These are phyloP conservation scores for Troilus luridus DNA, from an alignment of 2,888 invertebrate genomes.

Conservation along the genomic window DNA sequence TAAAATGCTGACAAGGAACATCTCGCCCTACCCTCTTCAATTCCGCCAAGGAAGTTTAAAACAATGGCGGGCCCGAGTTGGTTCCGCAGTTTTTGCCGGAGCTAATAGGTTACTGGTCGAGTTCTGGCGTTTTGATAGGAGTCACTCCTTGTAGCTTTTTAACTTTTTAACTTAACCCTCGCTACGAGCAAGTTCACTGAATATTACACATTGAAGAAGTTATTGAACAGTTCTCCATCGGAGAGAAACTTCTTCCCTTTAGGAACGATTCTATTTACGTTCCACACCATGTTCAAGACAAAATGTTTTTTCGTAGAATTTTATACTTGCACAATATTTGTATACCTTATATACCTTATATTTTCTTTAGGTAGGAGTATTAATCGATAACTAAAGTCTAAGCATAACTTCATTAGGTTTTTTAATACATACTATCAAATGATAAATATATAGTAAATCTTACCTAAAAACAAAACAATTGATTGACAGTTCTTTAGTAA, in stretches of 20 bases:
- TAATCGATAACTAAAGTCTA: too few relatives aligned
- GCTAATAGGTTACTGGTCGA: conserved; percentile 52
- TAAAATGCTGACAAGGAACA: conserved; percentile 53
- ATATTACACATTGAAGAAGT: conserved; percentile 24
- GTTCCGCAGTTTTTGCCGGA: conserved; percentile 40
- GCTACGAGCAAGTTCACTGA: not conserved
- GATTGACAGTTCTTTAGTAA: too few relatives aligned
- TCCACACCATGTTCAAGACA: not conserved
- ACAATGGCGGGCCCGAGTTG: conserved; percentile 36
- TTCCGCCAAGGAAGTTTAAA: conserved; percentile 47
- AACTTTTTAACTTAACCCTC: not conserved
- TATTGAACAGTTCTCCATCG: not conserved
- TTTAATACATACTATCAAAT: too few relatives aligned
- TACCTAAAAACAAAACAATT: too few relatives aligned
- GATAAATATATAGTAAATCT: too few relatives aligned
- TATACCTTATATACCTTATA: too few relatives aligned
- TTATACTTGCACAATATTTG: too few relatives aligned
- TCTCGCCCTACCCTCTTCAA: not conserved
- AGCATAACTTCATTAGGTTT: too few relatives aligned
- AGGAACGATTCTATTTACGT: not conserved
- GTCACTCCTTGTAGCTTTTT: conserved; percentile 26
- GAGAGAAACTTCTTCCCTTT: not conserved
- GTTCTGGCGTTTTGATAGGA: conserved; percentile 13
- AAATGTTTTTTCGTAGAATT: not conserved
- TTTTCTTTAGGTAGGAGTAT: too few relatives aligned